Evolutionary conservation across 2,888 invertebrate genomes (phyloP).

Genomic region (Acanthoscelides obtectus): DNA sequence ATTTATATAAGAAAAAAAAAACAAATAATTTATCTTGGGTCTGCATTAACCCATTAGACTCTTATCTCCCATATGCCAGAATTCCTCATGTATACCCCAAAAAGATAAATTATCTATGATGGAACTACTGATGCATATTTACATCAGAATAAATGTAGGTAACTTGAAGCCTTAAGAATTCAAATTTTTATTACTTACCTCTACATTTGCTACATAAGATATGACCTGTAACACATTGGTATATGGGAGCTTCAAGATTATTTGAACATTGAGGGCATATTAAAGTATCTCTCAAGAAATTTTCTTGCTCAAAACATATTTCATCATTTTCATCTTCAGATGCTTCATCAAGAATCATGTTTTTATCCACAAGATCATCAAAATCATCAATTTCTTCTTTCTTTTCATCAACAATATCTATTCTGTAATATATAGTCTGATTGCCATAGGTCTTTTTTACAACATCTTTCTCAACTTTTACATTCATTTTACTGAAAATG

Average conservation of each 20-base stretch:
- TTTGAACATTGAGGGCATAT: conserved; percentile 7
- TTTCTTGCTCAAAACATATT: not conserved
- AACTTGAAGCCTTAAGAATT: no score
- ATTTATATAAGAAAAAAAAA: no score
- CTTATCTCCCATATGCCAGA: no score
- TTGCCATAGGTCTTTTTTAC: conserved; percentile 13
- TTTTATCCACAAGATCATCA: conserved; percentile 14
- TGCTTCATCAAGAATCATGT: conserved; percentile 20
- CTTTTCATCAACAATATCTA: conserved; percentile 16
- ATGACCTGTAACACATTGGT: conserved; percentile 19
- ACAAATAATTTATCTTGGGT: no score
- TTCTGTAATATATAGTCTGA: conserved; percentile 4
- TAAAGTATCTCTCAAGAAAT: conserved; percentile 4
- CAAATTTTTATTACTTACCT: no score
- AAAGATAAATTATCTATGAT: no score
- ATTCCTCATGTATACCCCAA: no score
- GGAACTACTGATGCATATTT: no score
- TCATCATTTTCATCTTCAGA: conserved; percentile 17
- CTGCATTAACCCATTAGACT: no score
- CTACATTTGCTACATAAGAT: conserved; percentile 20
- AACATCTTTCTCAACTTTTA: conserved; percentile 14
- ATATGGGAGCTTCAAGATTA: conserved; percentile 16
- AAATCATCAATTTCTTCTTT: conserved; percentile 13
- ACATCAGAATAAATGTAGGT: no score
- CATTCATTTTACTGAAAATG: conserved; percentile 13